Evolutionary conservation across 2,888 invertebrate species (phyloP), one percentile per base, ranked within the genome.

Genomic region (Lordiphosa andalusiaca): DNA sequence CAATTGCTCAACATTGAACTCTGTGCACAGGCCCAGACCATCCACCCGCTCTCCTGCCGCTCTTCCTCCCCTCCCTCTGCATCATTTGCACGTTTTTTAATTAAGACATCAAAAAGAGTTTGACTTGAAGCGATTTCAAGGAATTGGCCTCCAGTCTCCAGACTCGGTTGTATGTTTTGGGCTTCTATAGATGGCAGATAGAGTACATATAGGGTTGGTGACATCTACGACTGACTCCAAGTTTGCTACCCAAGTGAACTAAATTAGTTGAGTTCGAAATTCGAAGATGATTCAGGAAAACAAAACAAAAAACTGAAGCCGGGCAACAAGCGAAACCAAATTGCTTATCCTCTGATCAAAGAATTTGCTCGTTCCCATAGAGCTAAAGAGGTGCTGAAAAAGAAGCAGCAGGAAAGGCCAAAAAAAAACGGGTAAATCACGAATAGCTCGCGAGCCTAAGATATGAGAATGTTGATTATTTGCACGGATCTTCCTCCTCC

Each of bases 1-100:
- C 84, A 84, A 84, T 84, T 84, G 84, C 84, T 82, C 76, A 85
- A 85, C 84, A 76, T 81, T 84, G 85, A 84, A 84, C 82, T 72
- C 78, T 73, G 67, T 60, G 54, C 67, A 70, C 40, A 67, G 61
- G 10, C 35, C 23, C 42, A 33, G 51, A 36, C 39, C 52, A 39
- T 47, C 9, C 33, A 30, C 13, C 10, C 51, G 36, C n/a, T 19
- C 3, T 19, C 19, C 19, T 4, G 19, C 16, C 10, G 21, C 46
- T 16, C 33, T 6, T 35, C 9, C 10, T 51, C 23, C n/a, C 41
- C 41, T 16, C 16, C 47, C 49, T 53, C 50, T 49, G 73, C 62
- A 73, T 82, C 84, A 80, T 84, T 80, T 80, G 80, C 80, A 80
- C 84, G 77, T 81, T 81, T 84, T 81, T 82, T 82, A 82, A 82